phyloP scores from a whole-genome alignment of 64 coral and sea anemone species.

The Pachyseris speciosa region DNA sequence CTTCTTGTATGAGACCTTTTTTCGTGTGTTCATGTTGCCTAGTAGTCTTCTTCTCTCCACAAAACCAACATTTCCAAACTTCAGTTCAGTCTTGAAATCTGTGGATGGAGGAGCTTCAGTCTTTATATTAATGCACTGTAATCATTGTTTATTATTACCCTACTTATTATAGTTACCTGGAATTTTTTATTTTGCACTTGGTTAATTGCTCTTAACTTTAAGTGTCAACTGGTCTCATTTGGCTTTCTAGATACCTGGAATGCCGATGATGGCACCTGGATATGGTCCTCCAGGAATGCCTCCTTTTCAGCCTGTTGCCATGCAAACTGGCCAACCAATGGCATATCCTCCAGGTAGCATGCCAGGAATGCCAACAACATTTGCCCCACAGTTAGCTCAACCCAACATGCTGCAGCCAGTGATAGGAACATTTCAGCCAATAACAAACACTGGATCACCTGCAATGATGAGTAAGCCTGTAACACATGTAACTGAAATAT shows the following conservation, averaged over 20 bases:
- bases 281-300: constrained; percentile 67
- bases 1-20: no score
- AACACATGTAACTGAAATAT: neutral
- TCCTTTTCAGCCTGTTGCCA: constrained; percentile 71
- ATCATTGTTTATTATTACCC: no score
- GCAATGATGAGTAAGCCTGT: constrained; percentile 34
- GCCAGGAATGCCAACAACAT: constrained; percentile 46
- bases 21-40: no score
- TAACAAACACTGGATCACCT: constrained; percentile 35
- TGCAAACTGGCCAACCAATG: constrained; percentile 80
- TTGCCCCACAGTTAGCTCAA: constrained; percentile 44
- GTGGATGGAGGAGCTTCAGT: no score
- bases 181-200: no score
- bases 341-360: constrained; percentile 41
- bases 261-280: constrained; percentile 66
- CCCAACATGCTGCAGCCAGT: constrained; percentile 26
- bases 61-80: no score
- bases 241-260: constrained; percentile 59
- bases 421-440: constrained; percentile 44
- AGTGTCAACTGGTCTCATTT: no score
- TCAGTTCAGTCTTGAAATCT: no score
- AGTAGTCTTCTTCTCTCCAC: no score
- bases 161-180: no score
- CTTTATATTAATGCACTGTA: no score
- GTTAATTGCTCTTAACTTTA: no score